Percentiles rank a stretch among this genome's conserved stretches.
Evolutionary conservation across 2,797 vertebrate genomes (phyloP).

Genomic region (Pygocentrus nattereri): DNA sequence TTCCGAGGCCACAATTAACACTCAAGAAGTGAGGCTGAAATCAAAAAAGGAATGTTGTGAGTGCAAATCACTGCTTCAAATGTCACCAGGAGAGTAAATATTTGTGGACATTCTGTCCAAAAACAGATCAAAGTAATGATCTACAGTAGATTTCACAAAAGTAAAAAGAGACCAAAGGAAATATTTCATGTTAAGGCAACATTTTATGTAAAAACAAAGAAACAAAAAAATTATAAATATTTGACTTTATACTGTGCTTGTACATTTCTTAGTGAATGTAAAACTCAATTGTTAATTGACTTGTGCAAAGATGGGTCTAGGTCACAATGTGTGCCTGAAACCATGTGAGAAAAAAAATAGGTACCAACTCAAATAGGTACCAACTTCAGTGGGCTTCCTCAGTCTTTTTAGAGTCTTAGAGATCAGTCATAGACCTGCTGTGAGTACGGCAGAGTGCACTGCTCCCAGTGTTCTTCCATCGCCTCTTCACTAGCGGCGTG

Average conservation of each 20-base stretch:
- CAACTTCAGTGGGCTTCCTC: not conserved
- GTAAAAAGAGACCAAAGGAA: conserved; percentile 21
- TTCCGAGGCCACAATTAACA: conserved; percentile 32
- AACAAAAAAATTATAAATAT: conserved; percentile 44
- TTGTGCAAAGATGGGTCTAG: conserved; percentile 51
- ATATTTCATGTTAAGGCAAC: conserved; percentile 58
- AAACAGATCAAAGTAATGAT: not conserved
- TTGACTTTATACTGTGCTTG: conserved; percentile 37
- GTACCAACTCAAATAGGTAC: not conserved
- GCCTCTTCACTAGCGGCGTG: conserved; percentile 6
- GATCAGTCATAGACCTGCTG: conserved; percentile 8
- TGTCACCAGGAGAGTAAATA: not conserved
- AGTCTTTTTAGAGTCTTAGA: conserved; percentile 35
- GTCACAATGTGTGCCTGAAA: conserved; percentile 21
- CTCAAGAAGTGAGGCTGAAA: conserved; percentile 24
- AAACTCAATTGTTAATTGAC: conserved; percentile 25
- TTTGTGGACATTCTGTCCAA: not conserved
- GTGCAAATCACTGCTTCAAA: conserved; percentile 37
- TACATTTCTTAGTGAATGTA: not conserved
- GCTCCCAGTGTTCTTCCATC: conserved; percentile 19
- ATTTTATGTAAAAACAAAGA: conserved; percentile 45
- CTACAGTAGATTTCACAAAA: conserved; percentile 7
- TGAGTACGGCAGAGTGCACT: not conserved
- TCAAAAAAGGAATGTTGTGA: conserved; percentile 32
- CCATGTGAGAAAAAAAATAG: not conserved